These are phyloP conservation scores for Drosophila gaucha DNA, from an alignment of 2,888 invertebrate genomes.

Conservation along the genomic window DNA sequence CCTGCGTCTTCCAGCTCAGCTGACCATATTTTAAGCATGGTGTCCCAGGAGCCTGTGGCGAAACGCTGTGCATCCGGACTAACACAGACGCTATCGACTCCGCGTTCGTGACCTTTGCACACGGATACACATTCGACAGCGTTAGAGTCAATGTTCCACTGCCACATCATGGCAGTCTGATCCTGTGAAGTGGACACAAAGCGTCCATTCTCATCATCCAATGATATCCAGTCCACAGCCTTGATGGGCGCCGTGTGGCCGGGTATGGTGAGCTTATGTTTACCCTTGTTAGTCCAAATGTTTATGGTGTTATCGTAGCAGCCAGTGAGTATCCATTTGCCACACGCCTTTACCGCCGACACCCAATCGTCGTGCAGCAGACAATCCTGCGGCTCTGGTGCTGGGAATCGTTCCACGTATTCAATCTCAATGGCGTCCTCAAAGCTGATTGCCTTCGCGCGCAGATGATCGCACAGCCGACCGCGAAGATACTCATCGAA, in stretches of 20 bases:
- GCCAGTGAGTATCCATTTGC: conserved; percentile 94
- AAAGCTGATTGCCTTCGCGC: conserved; percentile 90
- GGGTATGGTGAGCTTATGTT: conserved; percentile 92
- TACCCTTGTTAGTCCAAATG: conserved; percentile 94
- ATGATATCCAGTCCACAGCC: conserved; percentile 93
- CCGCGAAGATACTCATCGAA: conserved; percentile 91
- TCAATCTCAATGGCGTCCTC: conserved; percentile 96
- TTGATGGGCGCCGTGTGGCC: conserved; percentile 95
- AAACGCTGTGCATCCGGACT: conserved; percentile 88
- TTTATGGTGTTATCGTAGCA: conserved; percentile 97
- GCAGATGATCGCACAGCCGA: conserved; percentile 89
- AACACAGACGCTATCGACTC: conserved; percentile 94
- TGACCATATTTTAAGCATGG: conserved; percentile 96
- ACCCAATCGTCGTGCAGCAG: conserved; percentile 99
- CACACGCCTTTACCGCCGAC: conserved; percentile 91
- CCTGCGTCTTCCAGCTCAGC: conserved; percentile 87
- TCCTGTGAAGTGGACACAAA: conserved; percentile 96
- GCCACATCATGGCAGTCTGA: conserved; percentile 95
- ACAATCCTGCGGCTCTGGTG: conserved; percentile 96
- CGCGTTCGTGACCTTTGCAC: conserved; percentile 96
- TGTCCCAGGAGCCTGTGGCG: conserved; percentile 97
- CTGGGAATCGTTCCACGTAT: conserved; percentile 95
- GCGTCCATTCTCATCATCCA: conserved; percentile 87
- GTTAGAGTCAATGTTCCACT: conserved; percentile 91
- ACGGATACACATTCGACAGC: conserved; percentile 92